Percentiles rank a stretch among this genome's conserved stretches.
Conservation (phyloP, 1,140 invertebrate species). For the Lordiphosa stackelbergi region DNA sequence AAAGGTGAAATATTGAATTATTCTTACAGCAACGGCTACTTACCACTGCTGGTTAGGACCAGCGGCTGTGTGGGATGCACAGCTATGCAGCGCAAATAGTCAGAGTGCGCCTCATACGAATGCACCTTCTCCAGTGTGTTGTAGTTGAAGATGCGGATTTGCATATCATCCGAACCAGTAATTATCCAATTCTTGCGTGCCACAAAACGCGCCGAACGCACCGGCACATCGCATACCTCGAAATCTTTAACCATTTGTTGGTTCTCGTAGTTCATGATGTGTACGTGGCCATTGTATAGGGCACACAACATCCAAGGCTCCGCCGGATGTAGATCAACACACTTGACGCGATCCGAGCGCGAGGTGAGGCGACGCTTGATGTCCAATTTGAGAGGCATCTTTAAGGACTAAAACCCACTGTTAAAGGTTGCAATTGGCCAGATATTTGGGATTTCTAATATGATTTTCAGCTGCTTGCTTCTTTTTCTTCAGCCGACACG, state of each 20-base stretch:
- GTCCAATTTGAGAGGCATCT: constrained; percentile 93
- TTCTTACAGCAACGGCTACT: constrained; percentile 78
- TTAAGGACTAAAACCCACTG: constrained; percentile 29
- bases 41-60: constrained; percentile 94
- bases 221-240: constrained; percentile 96
- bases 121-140: constrained; percentile 98
- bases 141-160: constrained; percentile 98
- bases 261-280: constrained; percentile 99
- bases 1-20: constrained; percentile 5
- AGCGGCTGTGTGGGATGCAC: constrained; percentile 98
- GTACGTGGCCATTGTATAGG: constrained; percentile 98
- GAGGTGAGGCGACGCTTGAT: constrained; percentile 98
- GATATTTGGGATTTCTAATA: no score
- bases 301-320: constrained; percentile 99
- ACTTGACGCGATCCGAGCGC: constrained; percentile 98
- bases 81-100: constrained; percentile 97
- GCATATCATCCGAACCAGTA: constrained; percentile 97
- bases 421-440: no score
- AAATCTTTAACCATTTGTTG: constrained; percentile 81
- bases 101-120: constrained; percentile 98
- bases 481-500: no score
- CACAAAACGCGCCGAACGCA: constrained; percentile 96
- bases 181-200: constrained; percentile 99
- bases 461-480: no score
- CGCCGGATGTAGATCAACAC: constrained; percentile 96